phyloP scores from a whole-genome alignment of 2,113 vertebrate genomes.

The Theristicus caerulescens region DNA sequence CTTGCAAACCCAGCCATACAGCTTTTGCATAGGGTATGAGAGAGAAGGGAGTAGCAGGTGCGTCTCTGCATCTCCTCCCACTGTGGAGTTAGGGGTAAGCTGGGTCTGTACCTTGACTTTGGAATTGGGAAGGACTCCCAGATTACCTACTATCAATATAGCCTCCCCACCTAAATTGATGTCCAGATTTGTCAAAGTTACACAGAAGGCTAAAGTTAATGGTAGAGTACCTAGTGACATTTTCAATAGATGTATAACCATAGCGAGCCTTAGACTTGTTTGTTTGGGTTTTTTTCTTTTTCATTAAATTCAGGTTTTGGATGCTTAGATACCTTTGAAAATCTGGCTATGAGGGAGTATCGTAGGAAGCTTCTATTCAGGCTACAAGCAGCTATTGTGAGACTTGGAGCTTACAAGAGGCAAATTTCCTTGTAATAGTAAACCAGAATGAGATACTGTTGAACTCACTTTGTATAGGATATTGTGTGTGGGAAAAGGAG shows the following conservation, averaged over 20 bases:
- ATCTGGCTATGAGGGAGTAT: background rate
- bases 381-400: conserved; percentile 2
- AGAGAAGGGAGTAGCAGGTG: background rate
- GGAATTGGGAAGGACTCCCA: background rate
- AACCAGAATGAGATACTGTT: conserved; percentile 13
- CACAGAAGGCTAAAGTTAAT: background rate
- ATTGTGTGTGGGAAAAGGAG: background rate
- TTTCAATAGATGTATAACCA: background rate
- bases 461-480: background rate
- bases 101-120: background rate
- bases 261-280: background rate
- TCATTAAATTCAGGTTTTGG: background rate
- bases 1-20: accelerated
- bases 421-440: conserved; percentile 32
- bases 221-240: background rate
- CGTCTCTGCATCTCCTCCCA: background rate
- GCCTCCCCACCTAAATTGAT: background rate
- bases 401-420: background rate
- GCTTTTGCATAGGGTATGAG: background rate
- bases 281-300: background rate
- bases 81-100: background rate
- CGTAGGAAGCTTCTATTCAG: background rate
- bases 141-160: background rate
- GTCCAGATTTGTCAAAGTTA: background rate
- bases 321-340: background rate